Evolutionary conservation across 2,888 invertebrate genomes (phyloP).

Genomic region (Drosophila colorata): DNA sequence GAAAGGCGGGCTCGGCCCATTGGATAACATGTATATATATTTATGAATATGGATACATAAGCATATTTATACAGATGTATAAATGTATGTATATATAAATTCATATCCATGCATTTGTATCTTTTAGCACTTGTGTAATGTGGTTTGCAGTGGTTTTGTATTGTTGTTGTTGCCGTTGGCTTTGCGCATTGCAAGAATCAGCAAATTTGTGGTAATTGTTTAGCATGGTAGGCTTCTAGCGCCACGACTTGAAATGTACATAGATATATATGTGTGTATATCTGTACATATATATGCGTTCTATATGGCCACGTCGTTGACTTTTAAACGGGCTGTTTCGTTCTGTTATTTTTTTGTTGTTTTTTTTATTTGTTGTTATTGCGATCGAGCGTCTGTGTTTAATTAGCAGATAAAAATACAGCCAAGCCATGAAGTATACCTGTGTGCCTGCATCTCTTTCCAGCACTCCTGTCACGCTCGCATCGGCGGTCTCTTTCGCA

Average conservation of each 20-base stretch:
- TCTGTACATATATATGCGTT: constrained; percentile 7
- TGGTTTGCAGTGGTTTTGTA: background rate
- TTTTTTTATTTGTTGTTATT: constrained; percentile 33
- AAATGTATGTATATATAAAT: background rate
- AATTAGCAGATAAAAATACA: constrained; percentile 82
- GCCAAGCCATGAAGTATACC: constrained; percentile 57
- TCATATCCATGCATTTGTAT: constrained; percentile 17
- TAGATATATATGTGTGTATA: constrained; percentile 8
- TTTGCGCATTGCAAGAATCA: constrained; percentile 32
- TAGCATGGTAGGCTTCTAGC: constrained; percentile 29
- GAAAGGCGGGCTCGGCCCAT: constrained; percentile 38
- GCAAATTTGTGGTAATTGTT: constrained; percentile 43
- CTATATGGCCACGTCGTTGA: constrained; percentile 75
- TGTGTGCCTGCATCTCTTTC: constrained; percentile 31
- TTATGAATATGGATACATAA: background rate
- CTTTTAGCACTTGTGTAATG: constrained; percentile 45
- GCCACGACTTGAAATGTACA: constrained; percentile 35
- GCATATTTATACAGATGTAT: background rate
- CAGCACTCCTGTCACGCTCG: constrained; percentile 4
- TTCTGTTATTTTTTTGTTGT: constrained; percentile 21
- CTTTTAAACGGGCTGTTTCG: constrained; percentile 69
- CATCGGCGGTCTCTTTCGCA: constrained; percentile 28
- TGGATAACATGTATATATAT: constrained; percentile 19
- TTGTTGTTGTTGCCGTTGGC: constrained; percentile 6
- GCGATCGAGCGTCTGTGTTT: constrained; percentile 78